Base-by-base conservation (phyloP, 2,888 invertebrate genomes). In the Osmoderma eremita region DNA sequence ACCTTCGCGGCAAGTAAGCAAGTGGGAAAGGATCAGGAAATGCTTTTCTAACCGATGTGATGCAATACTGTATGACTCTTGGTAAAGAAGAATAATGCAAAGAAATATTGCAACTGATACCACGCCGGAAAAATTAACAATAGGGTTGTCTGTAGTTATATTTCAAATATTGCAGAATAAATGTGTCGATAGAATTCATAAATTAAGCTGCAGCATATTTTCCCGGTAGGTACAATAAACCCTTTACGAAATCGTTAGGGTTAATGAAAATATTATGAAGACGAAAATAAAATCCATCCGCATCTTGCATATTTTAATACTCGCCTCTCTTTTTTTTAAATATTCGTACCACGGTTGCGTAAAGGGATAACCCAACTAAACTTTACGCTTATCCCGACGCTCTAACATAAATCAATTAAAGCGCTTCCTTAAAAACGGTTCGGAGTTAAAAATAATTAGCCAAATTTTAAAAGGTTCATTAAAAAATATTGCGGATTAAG, bases 381-480 rank as follows among this genome's bases (percentile, higher is more conserved):
- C 45, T 61, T 61, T n/a, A 24, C 58, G 58, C 45, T 24, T 61
- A 61, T 61, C 58, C 45, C 24, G 45, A 45, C 58, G 5, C 17
- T 45, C 30, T 30, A 45, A 61, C 58, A 66, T 66, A 66, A 66
- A 67, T 67, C 67, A 63, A 67, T 67, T 67, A 67, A 61, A 63
- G 6, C 56, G 56, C 56, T 63, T 63, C 67, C 56, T 63, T 63
- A 54, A 67, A 67, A 67, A 63, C 67, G 67, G 49, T 66, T 63
- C 39, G 22, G 64, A 61, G 61, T 58, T 56, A 51, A 69, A 69
- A 69, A 72, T 72, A 70, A 72, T 72, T 71, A 69, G 72, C 53
- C 69, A 71, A 72, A 72, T 72, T 72, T 71, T 70, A 70, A 69
- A 70, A 70, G 70, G 70, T 72, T 71, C 70, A 72, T 71, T 71